Conservation (phyloP, 2,888 invertebrate genomes). For the Protophormia terraenovae region DNA sequence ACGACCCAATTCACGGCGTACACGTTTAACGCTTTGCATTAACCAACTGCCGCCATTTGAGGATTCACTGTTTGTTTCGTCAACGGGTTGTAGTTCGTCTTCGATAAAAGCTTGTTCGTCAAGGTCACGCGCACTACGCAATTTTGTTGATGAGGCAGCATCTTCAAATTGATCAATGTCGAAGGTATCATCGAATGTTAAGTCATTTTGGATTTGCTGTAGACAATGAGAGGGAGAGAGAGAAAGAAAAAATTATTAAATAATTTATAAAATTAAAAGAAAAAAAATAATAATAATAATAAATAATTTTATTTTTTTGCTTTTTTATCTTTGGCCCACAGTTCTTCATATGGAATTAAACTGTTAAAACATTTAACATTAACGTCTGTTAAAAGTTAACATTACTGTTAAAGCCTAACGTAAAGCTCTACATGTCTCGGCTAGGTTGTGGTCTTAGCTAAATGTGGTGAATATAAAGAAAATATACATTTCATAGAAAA, state of each 20-base stretch:
- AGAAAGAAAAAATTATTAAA: background rate
- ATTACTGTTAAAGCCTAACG: slow-evolving; percentile 8
- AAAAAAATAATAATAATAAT: background rate
- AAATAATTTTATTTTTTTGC: background rate
- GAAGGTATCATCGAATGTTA: slow-evolving; percentile 74
- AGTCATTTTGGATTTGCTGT: slow-evolving; percentile 71
- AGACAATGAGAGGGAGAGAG: background rate
- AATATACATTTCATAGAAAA: no score
- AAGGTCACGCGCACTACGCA: slow-evolving; percentile 72
- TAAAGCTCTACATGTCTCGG: background rate
- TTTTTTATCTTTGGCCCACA: background rate
- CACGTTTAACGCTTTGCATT: slow-evolving; percentile 74
- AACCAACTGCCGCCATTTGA: slow-evolving; percentile 74
- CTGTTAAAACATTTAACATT: background rate
- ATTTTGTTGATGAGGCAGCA: slow-evolving; percentile 35
- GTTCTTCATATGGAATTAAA: background rate
- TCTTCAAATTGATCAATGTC: slow-evolving; percentile 71
- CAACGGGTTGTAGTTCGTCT: slow-evolving; percentile 74
- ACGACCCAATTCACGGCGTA: slow-evolving; percentile 76
- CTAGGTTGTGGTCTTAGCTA: slow-evolving; percentile 28
- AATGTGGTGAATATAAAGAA: slow-evolving; percentile 27
- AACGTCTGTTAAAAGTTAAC: no score
- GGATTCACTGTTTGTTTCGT: slow-evolving; percentile 55
- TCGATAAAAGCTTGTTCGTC: slow-evolving; percentile 73
- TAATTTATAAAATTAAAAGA: background rate